phyloP scores from a whole-genome alignment of 2,797 vertebrate genomes.

The Typhlichthys subterraneus region DNA sequence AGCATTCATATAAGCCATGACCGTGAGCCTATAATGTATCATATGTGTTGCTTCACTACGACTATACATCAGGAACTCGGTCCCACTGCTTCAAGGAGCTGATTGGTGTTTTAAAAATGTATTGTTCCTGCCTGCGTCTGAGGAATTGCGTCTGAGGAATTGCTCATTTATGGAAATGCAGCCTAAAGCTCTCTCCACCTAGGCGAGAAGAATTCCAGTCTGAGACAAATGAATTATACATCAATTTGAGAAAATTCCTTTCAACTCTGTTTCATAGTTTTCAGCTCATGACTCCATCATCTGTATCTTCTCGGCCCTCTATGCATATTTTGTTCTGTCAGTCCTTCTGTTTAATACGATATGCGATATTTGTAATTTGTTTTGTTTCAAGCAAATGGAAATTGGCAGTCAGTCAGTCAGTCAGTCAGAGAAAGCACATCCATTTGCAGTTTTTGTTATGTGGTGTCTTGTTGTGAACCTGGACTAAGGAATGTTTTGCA shows the following conservation, averaged over 20 bases:
- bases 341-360: background rate
- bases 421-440: no score
- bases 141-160: conserved; percentile 37
- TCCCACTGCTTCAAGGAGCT: background rate
- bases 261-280: conserved; percentile 18
- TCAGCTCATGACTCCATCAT: conserved; percentile 19
- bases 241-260: conserved; percentile 26
- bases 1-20: background rate
- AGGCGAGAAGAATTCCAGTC: conserved; percentile 42
- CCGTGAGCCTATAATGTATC: background rate
- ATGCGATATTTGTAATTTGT: background rate
- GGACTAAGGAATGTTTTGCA: no score
- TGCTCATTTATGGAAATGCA: conserved; percentile 38
- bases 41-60: background rate
- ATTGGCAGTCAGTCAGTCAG: background rate
- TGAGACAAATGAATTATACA: conserved; percentile 44
- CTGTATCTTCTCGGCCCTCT: background rate
- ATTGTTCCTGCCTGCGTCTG: conserved; percentile 7
- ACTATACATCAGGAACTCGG: conserved; percentile 1
- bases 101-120: background rate
- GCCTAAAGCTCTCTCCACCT: background rate
- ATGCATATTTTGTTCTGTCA: conserved; percentile 4
- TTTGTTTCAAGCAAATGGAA: background rate
- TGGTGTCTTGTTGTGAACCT: no score
- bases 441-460: no score